Percentiles rank a stretch among this genome's conserved stretches.
Evolutionary conservation across 2,888 invertebrate genomes (phyloP).

Genomic region (Lasioglossum zephyrum): DNA sequence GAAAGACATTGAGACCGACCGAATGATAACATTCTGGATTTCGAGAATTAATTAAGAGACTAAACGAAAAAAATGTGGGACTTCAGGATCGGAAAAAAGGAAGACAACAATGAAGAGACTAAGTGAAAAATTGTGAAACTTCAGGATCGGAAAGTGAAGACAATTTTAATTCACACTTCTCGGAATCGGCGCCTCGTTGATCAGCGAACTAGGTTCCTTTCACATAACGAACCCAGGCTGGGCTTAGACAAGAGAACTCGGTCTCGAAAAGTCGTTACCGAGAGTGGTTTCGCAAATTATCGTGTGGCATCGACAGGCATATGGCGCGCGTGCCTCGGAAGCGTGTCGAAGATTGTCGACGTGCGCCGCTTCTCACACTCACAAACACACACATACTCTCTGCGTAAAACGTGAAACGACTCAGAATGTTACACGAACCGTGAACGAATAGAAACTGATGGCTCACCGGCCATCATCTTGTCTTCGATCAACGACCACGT

Average conservation of each 20-base stretch:
- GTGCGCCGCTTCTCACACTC: constrained; percentile 54
- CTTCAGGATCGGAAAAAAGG: not conserved
- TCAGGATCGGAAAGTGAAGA: not conserved
- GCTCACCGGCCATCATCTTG: constrained; percentile 22
- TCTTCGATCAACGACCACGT: constrained; percentile 31
- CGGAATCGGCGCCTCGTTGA: constrained; percentile 22
- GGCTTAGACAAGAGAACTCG: constrained; percentile 34
- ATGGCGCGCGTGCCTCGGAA: constrained; percentile 76
- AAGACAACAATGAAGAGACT: not conserved
- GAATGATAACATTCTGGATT: not conserved
- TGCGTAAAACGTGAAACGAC: constrained; percentile 38
- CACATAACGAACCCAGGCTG: not conserved
- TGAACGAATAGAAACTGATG: constrained; percentile 54
- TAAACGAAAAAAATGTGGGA: not conserved
- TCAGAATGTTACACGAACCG: constrained; percentile 50
- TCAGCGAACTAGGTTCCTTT: constrained; percentile 9
- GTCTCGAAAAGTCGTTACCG: constrained; percentile 71
- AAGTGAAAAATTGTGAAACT: too few species aligned
- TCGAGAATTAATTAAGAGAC: not conserved
- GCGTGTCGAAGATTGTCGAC: constrained; percentile 75
- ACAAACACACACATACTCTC: not conserved
- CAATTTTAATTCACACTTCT: constrained; percentile 5
- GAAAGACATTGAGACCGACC: too few species aligned
- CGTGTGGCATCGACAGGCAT: constrained; percentile 69
- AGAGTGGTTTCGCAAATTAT: constrained; percentile 80